These are phyloP conservation scores for Sesamia inferens DNA, from an alignment of 2,888 invertebrate species.

Conservation along the genomic window DNA sequence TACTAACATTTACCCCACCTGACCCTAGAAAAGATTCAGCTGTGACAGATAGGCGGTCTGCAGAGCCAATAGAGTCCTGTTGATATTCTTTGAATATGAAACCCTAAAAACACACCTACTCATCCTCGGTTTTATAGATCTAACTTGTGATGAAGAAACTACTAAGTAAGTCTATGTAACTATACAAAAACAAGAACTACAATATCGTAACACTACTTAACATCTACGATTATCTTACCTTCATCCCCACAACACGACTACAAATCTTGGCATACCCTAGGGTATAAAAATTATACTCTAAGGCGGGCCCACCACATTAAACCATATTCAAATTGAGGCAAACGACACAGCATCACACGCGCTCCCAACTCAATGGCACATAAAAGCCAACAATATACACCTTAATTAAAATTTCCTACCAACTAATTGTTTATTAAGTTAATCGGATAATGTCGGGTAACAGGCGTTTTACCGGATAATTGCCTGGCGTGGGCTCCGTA, in stretches of 20 bases:
- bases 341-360: constrained; percentile 36
- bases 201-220: neutral
- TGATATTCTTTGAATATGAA: no score
- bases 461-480: constrained; percentile 75
- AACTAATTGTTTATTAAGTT: constrained; percentile 79
- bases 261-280: neutral
- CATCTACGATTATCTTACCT: neutral
- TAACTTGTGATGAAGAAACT: neutral
- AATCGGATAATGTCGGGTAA: constrained; percentile 77
- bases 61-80: no score
- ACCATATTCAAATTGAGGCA: constrained; percentile 30
- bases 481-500: constrained; percentile 69
- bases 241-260: neutral
- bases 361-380: constrained; percentile 55
- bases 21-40: no score
- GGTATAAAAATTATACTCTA: constrained; percentile 19
- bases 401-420: constrained; percentile 77
- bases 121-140: neutral
- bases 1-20: no score
- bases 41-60: no score
- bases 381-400: constrained; percentile 65
- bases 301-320: constrained; percentile 25
- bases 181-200: neutral
- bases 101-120: neutral
- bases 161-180: neutral